Evolutionary conservation across 2,797 vertebrate genomes (phyloP).

Genomic region (Ctenopoma kingsleyae): DNA sequence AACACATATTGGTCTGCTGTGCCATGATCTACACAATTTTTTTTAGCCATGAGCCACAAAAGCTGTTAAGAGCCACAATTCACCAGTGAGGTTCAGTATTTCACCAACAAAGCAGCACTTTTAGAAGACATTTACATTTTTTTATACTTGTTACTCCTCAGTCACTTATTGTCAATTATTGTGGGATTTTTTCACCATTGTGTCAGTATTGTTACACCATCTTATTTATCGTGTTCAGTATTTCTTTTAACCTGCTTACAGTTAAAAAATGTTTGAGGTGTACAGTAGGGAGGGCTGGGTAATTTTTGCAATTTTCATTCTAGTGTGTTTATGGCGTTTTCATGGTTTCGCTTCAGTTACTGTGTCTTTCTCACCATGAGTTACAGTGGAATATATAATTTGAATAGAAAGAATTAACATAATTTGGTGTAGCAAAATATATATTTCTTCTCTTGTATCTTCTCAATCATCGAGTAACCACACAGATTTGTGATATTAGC

Average conservation of each 20-base stretch:
- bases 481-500: neutral
- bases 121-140: too few species aligned
- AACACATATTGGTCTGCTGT: conserved; percentile 25
- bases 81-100: conserved; percentile 3
- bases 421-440: neutral
- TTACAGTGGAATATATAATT: neutral
- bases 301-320: too few species aligned
- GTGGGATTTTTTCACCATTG: too few species aligned
- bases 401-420: neutral
- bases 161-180: too few species aligned
- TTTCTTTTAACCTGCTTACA: neutral
- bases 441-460: neutral
- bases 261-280: too few species aligned
- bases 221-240: neutral
- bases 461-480: neutral
- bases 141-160: too few species aligned
- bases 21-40: conserved; percentile 50
- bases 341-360: too few species aligned
- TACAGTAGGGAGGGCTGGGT: too few species aligned
- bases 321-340: too few species aligned
- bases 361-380: neutral
- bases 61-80: conserved; percentile 19
- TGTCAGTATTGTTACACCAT: neutral
- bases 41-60: conserved; percentile 33
- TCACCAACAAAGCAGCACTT: neutral